Evolutionary conservation across 2,888 invertebrate genomes (phyloP).

Genomic region (Minunthozetes semirufus): DNA sequence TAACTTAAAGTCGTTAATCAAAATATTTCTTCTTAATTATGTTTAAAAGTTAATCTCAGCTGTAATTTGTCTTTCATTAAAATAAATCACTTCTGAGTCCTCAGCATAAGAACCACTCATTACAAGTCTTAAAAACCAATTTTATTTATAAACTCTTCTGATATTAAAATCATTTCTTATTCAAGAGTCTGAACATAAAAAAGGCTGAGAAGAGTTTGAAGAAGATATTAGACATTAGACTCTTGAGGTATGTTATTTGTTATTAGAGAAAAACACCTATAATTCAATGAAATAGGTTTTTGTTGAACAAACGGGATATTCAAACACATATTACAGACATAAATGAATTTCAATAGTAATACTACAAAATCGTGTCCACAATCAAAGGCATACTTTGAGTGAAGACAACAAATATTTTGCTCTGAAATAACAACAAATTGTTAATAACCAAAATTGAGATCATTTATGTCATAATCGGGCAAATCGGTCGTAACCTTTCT

Average conservation of each 20-base stretch:
- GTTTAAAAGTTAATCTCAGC: background rate
- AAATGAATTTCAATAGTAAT: slow-evolving; percentile 1
- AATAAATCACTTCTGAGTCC: background rate
- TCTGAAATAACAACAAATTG: background rate
- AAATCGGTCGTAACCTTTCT: background rate
- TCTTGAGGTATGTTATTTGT: background rate
- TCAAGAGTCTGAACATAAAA: background rate
- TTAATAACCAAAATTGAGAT: slow-evolving; percentile 18
- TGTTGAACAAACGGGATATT: background rate
- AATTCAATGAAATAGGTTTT: background rate
- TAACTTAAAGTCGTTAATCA: background rate
- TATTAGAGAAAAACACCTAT: background rate
- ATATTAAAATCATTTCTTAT: background rate
- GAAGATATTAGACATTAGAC: background rate
- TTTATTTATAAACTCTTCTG: background rate
- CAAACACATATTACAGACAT: too few relatives aligned
- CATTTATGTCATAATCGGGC: background rate
- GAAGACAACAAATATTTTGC: slow-evolving; percentile 5
- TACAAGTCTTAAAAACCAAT: background rate
- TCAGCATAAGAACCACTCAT: background rate
- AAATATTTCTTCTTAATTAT: background rate
- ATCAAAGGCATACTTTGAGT: background rate
- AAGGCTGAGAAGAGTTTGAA: background rate
- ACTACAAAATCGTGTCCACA: background rate
- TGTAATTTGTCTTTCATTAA: slow-evolving; percentile 11